Percentiles rank a stretch among this genome's conserved stretches.
These are phyloP conservation scores for Oxyruncus cristatus DNA, from an alignment of 2,113 vertebrate genomes.

Conservation along the genomic window DNA sequence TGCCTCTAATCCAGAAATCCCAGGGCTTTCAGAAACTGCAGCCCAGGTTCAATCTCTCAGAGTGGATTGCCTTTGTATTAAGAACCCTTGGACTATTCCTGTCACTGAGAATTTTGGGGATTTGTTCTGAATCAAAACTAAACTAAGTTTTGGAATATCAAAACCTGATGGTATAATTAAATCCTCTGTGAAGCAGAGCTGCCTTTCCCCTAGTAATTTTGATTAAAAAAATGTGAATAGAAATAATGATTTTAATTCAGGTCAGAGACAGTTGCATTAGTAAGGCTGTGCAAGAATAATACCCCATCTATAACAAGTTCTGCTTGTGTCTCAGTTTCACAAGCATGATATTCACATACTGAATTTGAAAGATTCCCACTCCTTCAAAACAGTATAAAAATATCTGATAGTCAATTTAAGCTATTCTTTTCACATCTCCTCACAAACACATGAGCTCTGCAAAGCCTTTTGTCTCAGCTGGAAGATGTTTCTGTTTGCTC, in stretches of 20 bases:
- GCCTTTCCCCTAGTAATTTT: not conserved
- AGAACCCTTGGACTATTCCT: not conserved
- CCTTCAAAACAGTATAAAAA: conserved; percentile 39
- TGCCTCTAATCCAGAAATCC: conserved; percentile 61
- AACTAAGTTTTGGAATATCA: conserved; percentile 13
- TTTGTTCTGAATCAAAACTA: conserved; percentile 38
- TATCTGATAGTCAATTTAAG: conserved; percentile 69
- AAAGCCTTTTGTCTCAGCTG: conserved; percentile 60
- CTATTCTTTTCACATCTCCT: conserved; percentile 64
- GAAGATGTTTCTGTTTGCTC: conserved; percentile 65
- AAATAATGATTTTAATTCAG: conserved; percentile 14
- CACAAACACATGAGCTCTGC: conserved; percentile 45
- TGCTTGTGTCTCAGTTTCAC: conserved; percentile 42
- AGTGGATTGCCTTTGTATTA: conserved; percentile 32
- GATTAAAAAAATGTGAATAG: not conserved
- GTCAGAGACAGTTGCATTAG: not conserved
- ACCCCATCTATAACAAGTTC: not conserved
- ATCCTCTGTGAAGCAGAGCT: not conserved
- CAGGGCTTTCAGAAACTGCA: conserved; percentile 18
- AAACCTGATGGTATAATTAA: conserved; percentile 21
- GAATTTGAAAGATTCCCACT: conserved; percentile 49
- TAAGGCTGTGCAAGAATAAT: not conserved
- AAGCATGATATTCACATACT: conserved; percentile 32
- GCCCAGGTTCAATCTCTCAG: not conserved
- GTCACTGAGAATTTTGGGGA: not conserved